These are phyloP conservation scores for Coleophora deauratella DNA, from an alignment of 2,888 invertebrate genomes.

Conservation along the genomic window DNA sequence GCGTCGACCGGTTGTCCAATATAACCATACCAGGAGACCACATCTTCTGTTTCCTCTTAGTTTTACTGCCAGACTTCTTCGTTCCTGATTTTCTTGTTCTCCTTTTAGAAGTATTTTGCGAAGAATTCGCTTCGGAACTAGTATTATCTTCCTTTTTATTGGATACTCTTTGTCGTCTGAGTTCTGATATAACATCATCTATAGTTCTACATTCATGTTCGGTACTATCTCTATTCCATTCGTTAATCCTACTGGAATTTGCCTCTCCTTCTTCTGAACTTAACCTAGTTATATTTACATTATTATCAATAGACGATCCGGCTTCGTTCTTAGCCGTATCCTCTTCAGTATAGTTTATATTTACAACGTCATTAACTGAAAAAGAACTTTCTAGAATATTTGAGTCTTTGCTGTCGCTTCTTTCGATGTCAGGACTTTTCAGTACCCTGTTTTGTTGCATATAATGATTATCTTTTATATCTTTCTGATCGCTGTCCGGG, in stretches of 20 bases:
- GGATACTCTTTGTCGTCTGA: constrained; percentile 40
- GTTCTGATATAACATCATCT: constrained; percentile 50
- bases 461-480: constrained; percentile 44
- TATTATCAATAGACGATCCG: constrained; percentile 39
- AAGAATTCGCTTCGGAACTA: constrained; percentile 27
- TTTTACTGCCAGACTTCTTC: constrained; percentile 18
- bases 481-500: constrained; percentile 72
- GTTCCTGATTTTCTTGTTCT: constrained; percentile 35
- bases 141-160: constrained; percentile 36
- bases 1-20: constrained; percentile 47
- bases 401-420: constrained; percentile 26
- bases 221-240: constrained; percentile 36
- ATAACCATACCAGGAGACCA: constrained; percentile 63
- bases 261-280: constrained; percentile 35
- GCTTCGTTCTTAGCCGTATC: constrained; percentile 55
- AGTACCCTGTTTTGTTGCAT: constrained; percentile 63
- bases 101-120: constrained; percentile 40
- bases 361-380: constrained; percentile 42
- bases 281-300: constrained; percentile 38
- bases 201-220: constrained; percentile 45
- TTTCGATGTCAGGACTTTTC: constrained; percentile 38
- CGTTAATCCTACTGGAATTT: constrained; percentile 24
- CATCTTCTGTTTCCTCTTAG: constrained; percentile 51
- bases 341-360: constrained; percentile 53
- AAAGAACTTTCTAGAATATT: constrained; percentile 51